A percentile compares a stretch with the other conserved stretches of the same genome.
These are phyloP conservation scores for Germaria angustata DNA, from an alignment of 2,888 invertebrate species.

Conservation along the genomic window DNA sequence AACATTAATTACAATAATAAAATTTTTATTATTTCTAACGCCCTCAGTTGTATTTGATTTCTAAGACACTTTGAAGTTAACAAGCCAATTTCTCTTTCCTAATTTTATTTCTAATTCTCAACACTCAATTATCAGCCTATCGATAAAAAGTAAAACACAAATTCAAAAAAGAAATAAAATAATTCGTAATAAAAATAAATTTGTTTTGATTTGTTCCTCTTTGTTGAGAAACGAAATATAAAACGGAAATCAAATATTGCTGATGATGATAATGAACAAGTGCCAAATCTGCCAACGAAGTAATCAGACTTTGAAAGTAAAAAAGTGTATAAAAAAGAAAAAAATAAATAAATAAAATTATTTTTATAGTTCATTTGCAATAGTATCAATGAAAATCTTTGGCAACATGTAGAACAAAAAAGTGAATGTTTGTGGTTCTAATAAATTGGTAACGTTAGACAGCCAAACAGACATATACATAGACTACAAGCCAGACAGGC, in stretches of 20 bases:
- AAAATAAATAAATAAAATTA: conserved; percentile 2
- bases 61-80: neutral
- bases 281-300: conserved; percentile 26
- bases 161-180: conserved; percentile 6
- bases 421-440: conserved; percentile 16
- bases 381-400: too few relatives aligned
- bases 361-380: too few relatives aligned
- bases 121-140: conserved; percentile 9
- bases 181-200: conserved; percentile 3
- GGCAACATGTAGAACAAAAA: conserved; percentile 19
- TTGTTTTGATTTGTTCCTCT: conserved; percentile 10
- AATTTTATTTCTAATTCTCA: neutral
- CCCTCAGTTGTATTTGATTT: neutral
- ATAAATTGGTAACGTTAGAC: conserved; percentile 11
- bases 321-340: neutral
- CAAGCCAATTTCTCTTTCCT: neutral
- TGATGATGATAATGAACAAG: conserved; percentile 31
- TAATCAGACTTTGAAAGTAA: neutral
- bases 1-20: conserved; percentile 16
- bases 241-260: conserved; percentile 32
- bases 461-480: neutral
- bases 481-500: neutral
- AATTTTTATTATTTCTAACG: neutral
- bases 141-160: neutral
- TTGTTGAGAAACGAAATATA: neutral